Base-by-base conservation (phyloP, 2,888 invertebrate genomes). In the Drosophila koepferae region DNA sequence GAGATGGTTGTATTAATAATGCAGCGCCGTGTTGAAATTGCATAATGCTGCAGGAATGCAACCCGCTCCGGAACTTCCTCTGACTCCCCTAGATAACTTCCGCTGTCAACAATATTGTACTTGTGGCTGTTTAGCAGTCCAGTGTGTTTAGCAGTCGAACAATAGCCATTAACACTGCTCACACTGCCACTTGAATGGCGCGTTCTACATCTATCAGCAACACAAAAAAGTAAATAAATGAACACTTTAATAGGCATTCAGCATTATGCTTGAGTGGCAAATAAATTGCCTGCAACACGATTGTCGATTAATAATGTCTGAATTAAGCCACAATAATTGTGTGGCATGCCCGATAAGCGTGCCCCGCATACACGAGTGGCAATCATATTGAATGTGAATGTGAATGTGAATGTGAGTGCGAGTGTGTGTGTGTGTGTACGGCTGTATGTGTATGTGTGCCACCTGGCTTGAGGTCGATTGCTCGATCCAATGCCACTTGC, bases 11-110 rank as follows among this genome's bases (percentile, higher is more conserved):
- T 66, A 83, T 84, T 72, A 89, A 86, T 83, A 89, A 79, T 81
- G 79, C 81, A 86, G 65, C 62, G 54, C 58, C 60, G 77, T 61
- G 84, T 55, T 86, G 79, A 76, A 86, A 89, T 83, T 72, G 74
- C 64, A 84, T 79, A 73, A 86, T 83, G 69, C 64, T 70, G 58
- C 63, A 62, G 79, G 74, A 23, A 23, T 68, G 73, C 63, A 65
- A 63, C 16, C 41, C 28, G 5, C 6, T 28, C 28, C 28, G 6
- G 28, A 0, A 28, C 28, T 6, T 28, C 9, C 18, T 43, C 4
- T 9, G 5, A 2, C 18, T 5, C 1, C 38, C 14, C 1, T 31
- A 43, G 23, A 38, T 20, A n/a, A 20, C 49, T 36, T 36, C 46
- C 14, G 58, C 38, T 14, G 3, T 12, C 12, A 14, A 4, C 23